These are phyloP conservation scores for Parnassius apollo DNA, from an alignment of 2,888 invertebrate species.

Conservation along the genomic window DNA sequence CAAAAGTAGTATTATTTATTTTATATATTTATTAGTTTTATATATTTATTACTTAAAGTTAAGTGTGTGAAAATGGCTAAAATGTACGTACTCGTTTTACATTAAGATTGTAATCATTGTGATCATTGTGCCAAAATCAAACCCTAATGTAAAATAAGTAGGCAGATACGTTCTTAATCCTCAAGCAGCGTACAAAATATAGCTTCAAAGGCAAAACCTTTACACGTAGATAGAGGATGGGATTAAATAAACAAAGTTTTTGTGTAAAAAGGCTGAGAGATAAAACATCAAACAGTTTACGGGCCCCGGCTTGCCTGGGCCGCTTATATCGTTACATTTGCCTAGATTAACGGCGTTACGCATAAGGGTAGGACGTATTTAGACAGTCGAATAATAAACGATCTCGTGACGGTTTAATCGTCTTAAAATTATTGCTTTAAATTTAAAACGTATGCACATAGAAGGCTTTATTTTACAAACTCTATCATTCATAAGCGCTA, in stretches of 20 bases:
- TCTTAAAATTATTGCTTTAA: no score
- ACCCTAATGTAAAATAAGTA: background rate
- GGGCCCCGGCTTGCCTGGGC: slow-evolving; percentile 34
- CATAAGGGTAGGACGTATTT: slow-evolving; percentile 50
- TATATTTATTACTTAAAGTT: no score
- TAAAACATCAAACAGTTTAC: slow-evolving; percentile 70
- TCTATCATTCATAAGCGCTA: no score
- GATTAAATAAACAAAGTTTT: slow-evolving; percentile 70
- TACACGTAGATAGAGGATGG: slow-evolving; percentile 31
- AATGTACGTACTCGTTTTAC: no score
- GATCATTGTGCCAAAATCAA: background rate
- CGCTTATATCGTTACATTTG: slow-evolving; percentile 55
- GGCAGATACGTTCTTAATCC: slow-evolving; percentile 17
- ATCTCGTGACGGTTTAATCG: background rate
- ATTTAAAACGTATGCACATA: no score
- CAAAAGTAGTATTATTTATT: background rate
- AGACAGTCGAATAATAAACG: slow-evolving; percentile 33
- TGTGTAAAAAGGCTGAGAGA: slow-evolving; percentile 52
- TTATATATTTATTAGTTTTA: no score
- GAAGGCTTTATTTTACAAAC: no score
- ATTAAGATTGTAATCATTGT: no score
- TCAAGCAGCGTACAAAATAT: slow-evolving; percentile 13
- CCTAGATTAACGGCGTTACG: slow-evolving; percentile 59
- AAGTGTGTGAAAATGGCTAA: background rate
- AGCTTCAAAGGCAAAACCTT: slow-evolving; percentile 27